phyloP scores from a whole-genome alignment of 1,140 invertebrate species.

The Apolygus lucorum region DNA sequence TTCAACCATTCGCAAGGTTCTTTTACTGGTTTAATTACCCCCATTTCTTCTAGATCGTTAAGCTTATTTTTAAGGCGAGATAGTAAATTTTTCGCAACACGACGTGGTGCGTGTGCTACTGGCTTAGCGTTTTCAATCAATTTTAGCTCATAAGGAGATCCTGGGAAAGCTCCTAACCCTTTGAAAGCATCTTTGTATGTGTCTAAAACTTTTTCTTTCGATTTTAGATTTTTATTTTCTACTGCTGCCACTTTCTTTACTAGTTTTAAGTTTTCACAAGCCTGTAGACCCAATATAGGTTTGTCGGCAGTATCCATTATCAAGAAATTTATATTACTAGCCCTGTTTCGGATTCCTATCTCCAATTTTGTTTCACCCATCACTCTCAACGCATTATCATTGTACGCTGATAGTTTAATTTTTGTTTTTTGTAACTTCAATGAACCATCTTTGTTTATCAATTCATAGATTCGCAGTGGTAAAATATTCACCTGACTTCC shows the following conservation, averaged over 20 bases:
- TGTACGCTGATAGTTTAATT: neutral
- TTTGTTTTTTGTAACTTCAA: neutral
- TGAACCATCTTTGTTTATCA: neutral
- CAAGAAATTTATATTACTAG: neutral
- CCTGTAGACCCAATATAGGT: neutral
- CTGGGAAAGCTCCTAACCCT: too few species aligned
- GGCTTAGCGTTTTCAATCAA: neutral
- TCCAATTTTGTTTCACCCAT: too few species aligned
- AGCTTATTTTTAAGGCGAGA: too few species aligned
- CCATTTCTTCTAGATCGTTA: neutral
- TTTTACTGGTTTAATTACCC: slow-evolving; percentile 18
- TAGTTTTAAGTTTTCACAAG: neutral
- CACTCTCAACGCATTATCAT: neutral
- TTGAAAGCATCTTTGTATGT: neutral
- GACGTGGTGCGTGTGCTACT: neutral
- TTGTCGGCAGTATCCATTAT: neutral
- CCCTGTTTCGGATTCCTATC: neutral
- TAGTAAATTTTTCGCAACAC: neutral
- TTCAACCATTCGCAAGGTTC: slow-evolving; percentile 32
- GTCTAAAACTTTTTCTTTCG: neutral
- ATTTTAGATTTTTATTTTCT: neutral
- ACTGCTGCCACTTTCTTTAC: neutral
- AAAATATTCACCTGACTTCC: neutral
- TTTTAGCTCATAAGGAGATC: neutral
- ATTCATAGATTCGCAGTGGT: neutral